Base-by-base conservation (phyloP, 2,797 vertebrate genomes). In the Myiothlypis coronata region DNA sequence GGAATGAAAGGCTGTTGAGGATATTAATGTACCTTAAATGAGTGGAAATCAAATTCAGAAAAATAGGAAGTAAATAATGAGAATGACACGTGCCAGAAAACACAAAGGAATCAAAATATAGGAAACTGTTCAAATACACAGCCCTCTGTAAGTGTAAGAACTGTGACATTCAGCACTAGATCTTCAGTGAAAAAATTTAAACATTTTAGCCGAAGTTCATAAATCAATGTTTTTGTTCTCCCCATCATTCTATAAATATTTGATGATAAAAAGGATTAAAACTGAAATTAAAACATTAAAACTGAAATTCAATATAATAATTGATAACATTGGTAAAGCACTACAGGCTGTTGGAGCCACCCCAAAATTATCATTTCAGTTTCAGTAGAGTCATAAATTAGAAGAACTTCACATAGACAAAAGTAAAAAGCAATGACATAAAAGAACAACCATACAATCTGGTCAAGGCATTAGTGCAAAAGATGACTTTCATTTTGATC, bases 11-110 rank as follows among this genome's bases (percentile, higher is more conserved):
- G 37, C 50, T 81, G 4, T 14, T 69, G 65, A 84, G 46, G 43
- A 46, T 70, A 93, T 39, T 39, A 50, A 67, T 50, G 39, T 32
- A 63, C 14, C 49, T 92, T 83, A 89, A 89, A 44, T 35, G 17
- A 89, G 24, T 90, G 81, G 84, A 95, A 96, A 93, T 57, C 35
- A 91, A 72, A 67, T 67, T 76, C 69, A 88, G 80, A 93, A 94
- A 92, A 72, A 82, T 64, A 86, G 92, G 76, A 94, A 95, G 92
- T 35, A 94, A 94, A 81, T 89, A 87, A 96, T 89, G 89, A 89
- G 56, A 94, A 61, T 69, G 88, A 76, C 85, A 81, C 9, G 12
- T 72, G 91, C 61, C 83, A 65, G 43, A 76, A 86, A 86, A 47
- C 71, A 92, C 72, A 92, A 55, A 70, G 39, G 57, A 85, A 81